Percentiles rank a stretch among this genome's conserved stretches.
Evolutionary conservation across 1,140 invertebrate genomes (phyloP).

Genomic region (Amphibalanus amphitrite): DNA sequence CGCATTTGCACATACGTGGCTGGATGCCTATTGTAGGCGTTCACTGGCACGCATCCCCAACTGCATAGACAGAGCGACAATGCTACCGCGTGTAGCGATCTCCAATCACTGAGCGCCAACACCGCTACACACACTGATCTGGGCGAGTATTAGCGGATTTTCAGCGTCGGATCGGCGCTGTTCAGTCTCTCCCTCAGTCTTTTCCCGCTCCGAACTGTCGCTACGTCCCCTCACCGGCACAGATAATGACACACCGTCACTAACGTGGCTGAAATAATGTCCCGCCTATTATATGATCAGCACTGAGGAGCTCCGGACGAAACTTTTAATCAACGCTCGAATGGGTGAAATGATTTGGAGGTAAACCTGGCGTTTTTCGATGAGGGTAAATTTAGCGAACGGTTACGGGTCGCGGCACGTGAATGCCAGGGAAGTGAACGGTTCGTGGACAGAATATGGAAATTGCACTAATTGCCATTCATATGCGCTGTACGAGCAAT

Average conservation of each 20-base stretch:
- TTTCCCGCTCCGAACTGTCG: not conserved
- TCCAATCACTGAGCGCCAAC: too few species aligned
- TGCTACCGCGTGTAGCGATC: too few species aligned
- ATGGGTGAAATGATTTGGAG: constrained; percentile 1
- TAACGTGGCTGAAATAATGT: not conserved
- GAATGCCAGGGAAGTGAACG: not conserved
- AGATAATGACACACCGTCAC: not conserved
- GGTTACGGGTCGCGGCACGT: not conserved
- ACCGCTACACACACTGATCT: too few species aligned
- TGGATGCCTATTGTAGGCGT: too few species aligned
- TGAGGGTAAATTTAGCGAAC: not conserved
- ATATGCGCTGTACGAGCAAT: too few species aligned
- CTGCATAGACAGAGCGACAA: too few species aligned
- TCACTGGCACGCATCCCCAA: too few species aligned
- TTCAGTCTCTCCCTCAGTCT: not conserved
- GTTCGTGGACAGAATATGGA: too few species aligned
- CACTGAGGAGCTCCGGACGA: not conserved
- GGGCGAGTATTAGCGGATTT: too few species aligned
- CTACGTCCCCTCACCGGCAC: not conserved
- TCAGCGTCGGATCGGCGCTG: too few species aligned
- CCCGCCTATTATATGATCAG: not conserved
- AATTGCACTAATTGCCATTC: too few species aligned
- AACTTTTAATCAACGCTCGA: constrained; percentile 1
- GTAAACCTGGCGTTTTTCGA: not conserved
- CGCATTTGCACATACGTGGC: too few species aligned